phyloP scores from a whole-genome alignment of 2,113 vertebrate species.

The Vanacampus margaritifer region DNA sequence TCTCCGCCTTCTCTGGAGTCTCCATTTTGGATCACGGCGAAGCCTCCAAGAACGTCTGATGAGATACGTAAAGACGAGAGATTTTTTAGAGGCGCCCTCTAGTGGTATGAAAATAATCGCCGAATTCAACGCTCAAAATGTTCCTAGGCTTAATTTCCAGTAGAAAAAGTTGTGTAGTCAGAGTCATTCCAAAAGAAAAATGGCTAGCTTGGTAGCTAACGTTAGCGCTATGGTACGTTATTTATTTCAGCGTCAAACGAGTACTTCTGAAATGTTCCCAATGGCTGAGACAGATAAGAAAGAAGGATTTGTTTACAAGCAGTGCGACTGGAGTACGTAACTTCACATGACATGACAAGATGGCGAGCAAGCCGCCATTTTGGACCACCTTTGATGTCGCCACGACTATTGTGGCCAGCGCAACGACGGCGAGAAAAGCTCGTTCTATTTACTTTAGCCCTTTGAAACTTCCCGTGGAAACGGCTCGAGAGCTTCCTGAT shows the following conservation, averaged over 20 bases:
- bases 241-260: too few species aligned
- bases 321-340: background rate
- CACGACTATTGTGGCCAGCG: slow-evolving; percentile 68
- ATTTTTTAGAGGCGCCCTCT: too few species aligned
- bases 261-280: too few species aligned
- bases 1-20: slow-evolving; percentile 84
- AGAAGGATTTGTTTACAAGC: slow-evolving; percentile 15
- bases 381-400: slow-evolving; percentile 63
- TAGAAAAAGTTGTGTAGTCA: too few species aligned
- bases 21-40: slow-evolving; percentile 77
- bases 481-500: slow-evolving; percentile 97
- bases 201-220: too few species aligned
- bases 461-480: slow-evolving; percentile 99
- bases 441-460: slow-evolving; percentile 97
- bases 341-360: background rate
- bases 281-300: background rate
- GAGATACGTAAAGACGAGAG: background rate
- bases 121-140: too few species aligned
- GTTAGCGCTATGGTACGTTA: too few species aligned
- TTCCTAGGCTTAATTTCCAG: too few species aligned
- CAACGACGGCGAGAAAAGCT: slow-evolving; percentile 50
- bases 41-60: slow-evolving; percentile 84
- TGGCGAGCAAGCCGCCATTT: slow-evolving; percentile 27
- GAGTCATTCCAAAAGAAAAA: too few species aligned
- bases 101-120: too few species aligned